Conservation (phyloP, 2,797 vertebrate species). For the Sebastes alutus region DNA sequence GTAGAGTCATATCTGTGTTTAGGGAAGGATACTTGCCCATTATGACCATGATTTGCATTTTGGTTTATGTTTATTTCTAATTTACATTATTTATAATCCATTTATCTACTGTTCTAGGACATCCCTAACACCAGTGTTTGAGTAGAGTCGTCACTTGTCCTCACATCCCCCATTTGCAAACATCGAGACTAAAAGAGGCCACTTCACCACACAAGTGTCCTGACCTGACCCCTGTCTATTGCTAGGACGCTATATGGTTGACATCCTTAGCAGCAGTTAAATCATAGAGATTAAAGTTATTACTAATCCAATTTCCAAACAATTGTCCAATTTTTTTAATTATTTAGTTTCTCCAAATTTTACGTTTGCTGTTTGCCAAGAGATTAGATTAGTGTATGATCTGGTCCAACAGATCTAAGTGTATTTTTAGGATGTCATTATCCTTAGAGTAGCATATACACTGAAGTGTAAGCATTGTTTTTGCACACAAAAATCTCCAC, state of each 20-base stretch:
- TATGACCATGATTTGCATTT: background rate
- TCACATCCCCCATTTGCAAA: conserved; percentile 31
- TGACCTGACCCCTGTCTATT: conserved; percentile 32
- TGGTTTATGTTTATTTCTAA: background rate
- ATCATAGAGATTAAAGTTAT: too few relatives aligned
- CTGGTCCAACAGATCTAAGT: too few relatives aligned
- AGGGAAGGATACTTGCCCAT: background rate
- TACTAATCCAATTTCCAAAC: too few relatives aligned
- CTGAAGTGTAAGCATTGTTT: background rate
- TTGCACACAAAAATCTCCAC: background rate
- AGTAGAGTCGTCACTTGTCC: background rate
- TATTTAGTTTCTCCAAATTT: too few relatives aligned
- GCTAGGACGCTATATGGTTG: background rate
- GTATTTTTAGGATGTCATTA: too few relatives aligned
- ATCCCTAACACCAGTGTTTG: background rate
- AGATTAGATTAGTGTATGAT: too few relatives aligned
- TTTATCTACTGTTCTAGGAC: background rate
- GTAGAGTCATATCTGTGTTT: background rate
- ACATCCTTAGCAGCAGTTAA: background rate
- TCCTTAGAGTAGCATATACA: background rate
- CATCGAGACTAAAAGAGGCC: conserved; percentile 31
- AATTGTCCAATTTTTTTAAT: too few relatives aligned
- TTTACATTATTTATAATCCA: background rate
- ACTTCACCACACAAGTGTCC: conserved; percentile 40
- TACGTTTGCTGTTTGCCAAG: too few relatives aligned